These are phyloP conservation scores for Pandemis heparana DNA, from an alignment of 2,888 invertebrate genomes.

Conservation along the genomic window DNA sequence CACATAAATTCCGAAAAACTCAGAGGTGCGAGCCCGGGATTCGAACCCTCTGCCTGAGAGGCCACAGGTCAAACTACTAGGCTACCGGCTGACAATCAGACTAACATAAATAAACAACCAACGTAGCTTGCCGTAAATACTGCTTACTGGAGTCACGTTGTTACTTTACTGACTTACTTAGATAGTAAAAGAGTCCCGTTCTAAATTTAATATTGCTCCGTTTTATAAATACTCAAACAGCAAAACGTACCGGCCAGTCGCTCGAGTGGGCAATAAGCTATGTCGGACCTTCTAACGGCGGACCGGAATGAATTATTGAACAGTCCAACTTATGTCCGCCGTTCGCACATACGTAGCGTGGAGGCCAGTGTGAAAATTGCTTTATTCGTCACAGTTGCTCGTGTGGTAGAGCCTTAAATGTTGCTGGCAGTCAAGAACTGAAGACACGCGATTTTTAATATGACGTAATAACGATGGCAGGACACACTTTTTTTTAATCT, in stretches of 20 bases:
- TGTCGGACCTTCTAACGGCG: constrained; percentile 48
- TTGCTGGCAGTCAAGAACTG: not conserved
- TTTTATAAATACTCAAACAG: constrained; percentile 27
- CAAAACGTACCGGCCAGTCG: constrained; percentile 29
- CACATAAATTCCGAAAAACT: too few species aligned
- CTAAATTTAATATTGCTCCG: constrained; percentile 14
- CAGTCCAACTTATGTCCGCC: constrained; percentile 40
- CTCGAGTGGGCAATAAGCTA: constrained; percentile 47
- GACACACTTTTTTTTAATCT: too few species aligned
- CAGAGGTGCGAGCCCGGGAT: too few species aligned
- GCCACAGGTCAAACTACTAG: too few species aligned
- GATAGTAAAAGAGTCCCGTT: not conserved
- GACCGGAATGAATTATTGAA: constrained; percentile 58
- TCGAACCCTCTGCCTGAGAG: too few species aligned
- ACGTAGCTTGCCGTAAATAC: too few species aligned
- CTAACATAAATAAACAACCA: too few species aligned
- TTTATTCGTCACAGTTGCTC: constrained; percentile 2
- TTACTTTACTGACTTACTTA: not conserved
- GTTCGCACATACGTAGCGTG: constrained; percentile 23
- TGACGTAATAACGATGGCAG: too few species aligned
- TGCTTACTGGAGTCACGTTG: not conserved
- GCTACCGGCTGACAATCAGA: too few species aligned
- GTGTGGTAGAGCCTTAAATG: not conserved
- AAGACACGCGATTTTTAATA: not conserved
- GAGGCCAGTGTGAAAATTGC: constrained; percentile 27